phyloP scores from a whole-genome alignment of 2,797 vertebrate species.

The Bradypodion pumilum region DNA sequence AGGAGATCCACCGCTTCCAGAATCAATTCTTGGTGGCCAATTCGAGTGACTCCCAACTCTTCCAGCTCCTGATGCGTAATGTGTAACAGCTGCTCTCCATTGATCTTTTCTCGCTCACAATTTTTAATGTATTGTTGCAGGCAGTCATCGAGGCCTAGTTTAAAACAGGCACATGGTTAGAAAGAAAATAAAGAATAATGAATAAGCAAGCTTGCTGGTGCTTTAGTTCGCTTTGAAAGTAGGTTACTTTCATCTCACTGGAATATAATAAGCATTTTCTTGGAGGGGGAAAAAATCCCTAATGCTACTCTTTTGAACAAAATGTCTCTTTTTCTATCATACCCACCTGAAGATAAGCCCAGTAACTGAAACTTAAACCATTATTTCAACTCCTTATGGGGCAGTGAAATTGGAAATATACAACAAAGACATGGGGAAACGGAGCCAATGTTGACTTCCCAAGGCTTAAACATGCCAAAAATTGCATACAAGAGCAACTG shows the following conservation, averaged over 20 bases:
- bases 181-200: neutral
- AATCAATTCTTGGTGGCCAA: slow-evolving; percentile 91
- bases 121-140: slow-evolving; percentile 92
- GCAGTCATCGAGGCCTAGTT: slow-evolving; percentile 87
- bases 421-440: neutral
- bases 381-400: neutral
- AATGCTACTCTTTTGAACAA: neutral
- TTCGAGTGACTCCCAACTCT: slow-evolving; percentile 87
- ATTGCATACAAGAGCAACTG: neutral
- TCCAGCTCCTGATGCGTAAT: slow-evolving; percentile 91
- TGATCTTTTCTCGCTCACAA: slow-evolving; percentile 90
- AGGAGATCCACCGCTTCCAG: slow-evolving; percentile 90
- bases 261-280: neutral
- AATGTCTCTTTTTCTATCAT: neutral
- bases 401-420: neutral
- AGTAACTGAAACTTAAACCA: neutral
- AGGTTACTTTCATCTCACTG: neutral
- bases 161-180: slow-evolving; percentile 41
- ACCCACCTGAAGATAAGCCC: neutral
- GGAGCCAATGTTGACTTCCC: neutral
- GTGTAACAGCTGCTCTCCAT: slow-evolving; percentile 87
- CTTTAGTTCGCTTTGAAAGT: neutral
- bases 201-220: neutral
- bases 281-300: fast-evolving
- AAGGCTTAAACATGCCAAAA: neutral